A percentile compares a stretch with the other conserved stretches of the same genome.
phyloP scores from a whole-genome alignment of 1,140 invertebrate species.

The Tribolium madens region DNA sequence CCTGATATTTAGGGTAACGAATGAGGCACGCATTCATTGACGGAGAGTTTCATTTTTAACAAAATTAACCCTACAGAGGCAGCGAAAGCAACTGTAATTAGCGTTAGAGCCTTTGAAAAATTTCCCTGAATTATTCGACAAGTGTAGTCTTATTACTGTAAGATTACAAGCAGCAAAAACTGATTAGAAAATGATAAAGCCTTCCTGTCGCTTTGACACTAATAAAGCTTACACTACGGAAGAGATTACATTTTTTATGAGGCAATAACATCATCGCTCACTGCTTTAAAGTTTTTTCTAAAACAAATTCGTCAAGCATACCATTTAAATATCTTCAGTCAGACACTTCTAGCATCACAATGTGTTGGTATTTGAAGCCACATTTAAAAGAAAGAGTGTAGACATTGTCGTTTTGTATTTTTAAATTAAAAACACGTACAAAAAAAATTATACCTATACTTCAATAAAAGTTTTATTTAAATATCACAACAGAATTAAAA shows the following conservation, averaged over 20 bases:
- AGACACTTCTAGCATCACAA: neutral
- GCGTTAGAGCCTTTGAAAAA: neutral
- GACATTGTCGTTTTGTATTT: neutral
- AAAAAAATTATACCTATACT: neutral
- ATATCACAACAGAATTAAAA: constrained; percentile 3
- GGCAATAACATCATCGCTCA: constrained; percentile 13
- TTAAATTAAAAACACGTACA: neutral
- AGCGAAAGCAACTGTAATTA: neutral
- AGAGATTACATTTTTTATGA: constrained; percentile 26
- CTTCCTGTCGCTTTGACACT: neutral
- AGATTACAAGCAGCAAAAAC: constrained; percentile 10
- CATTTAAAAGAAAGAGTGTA: neutral
- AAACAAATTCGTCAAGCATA: neutral
- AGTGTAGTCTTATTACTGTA: neutral
- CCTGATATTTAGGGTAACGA: neutral
- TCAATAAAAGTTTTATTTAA: neutral
- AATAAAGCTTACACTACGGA: constrained; percentile 27
- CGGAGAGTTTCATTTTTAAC: neutral
- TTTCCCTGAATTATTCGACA: neutral
- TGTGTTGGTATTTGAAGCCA: neutral
- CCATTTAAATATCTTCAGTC: neutral
- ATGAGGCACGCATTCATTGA: neutral
- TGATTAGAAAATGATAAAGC: constrained; percentile 10
- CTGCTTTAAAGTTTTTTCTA: neutral
- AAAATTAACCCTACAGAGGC: too few relatives aligned